Evolutionary conservation across 2,797 vertebrate genomes (phyloP).

Genomic region (Bufotes viridis): DNA sequence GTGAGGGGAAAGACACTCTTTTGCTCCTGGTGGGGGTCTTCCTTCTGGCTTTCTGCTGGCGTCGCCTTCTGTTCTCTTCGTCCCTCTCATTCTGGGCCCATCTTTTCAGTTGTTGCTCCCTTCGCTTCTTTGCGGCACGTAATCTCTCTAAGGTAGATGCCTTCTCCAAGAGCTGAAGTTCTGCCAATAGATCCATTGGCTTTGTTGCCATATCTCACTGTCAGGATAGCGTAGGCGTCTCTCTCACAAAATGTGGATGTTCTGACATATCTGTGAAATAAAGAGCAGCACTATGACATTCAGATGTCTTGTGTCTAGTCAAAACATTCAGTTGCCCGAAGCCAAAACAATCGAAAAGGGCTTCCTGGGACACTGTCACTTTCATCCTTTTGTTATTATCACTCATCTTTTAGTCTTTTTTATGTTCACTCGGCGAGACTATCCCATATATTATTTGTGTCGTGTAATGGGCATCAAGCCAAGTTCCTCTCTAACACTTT

Average conservation of each 20-base stretch:
- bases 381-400: neutral
- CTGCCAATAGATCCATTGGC: constrained; percentile 92
- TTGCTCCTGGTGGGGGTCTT: constrained; percentile 73
- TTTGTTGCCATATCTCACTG: constrained; percentile 80
- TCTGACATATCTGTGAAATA: constrained; percentile 38
- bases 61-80: constrained; percentile 91
- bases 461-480: too few species aligned
- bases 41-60: constrained; percentile 85
- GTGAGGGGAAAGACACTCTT: constrained; percentile 90
- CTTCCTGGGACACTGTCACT: neutral
- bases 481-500: neutral
- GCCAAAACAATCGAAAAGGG: neutral
- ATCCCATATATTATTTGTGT: neutral
- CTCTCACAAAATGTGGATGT: neutral
- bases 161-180: constrained; percentile 96
- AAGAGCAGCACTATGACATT: constrained; percentile 6
- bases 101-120: constrained; percentile 94
- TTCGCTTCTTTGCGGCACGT: constrained; percentile 91
- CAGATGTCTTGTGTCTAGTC: neutral
- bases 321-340: neutral
- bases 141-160: constrained; percentile 93
- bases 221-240: constrained; percentile 27
- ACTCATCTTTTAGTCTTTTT: neutral
- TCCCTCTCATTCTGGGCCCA: constrained; percentile 97
- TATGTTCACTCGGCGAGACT: neutral